Percentiles rank a stretch among this genome's conserved stretches.
These are phyloP conservation scores for Caenorhabditis panamensis DNA, from an alignment of 2,888 invertebrate species.

Conservation along the genomic window DNA sequence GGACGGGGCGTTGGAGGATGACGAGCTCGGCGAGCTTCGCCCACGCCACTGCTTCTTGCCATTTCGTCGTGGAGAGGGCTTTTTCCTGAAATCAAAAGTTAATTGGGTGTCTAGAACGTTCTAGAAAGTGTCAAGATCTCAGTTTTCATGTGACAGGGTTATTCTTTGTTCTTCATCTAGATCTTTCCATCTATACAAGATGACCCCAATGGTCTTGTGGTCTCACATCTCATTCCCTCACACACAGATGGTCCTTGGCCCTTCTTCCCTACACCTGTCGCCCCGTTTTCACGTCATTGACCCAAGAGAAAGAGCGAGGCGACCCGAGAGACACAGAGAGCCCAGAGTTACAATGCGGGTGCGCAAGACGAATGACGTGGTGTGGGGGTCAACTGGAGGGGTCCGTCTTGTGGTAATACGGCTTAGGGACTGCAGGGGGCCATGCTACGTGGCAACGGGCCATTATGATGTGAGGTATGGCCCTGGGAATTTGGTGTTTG, in stretches of 20 bases:
- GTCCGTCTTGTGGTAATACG: too few species aligned
- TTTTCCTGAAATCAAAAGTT: slow-evolving; percentile 58
- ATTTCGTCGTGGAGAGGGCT: slow-evolving; percentile 46
- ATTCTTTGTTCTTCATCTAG: neutral
- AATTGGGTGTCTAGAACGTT: neutral
- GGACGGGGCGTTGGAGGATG: slow-evolving; percentile 37
- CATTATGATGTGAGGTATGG: too few species aligned
- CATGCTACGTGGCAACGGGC: too few species aligned
- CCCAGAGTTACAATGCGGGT: too few species aligned
- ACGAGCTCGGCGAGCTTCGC: slow-evolving; percentile 58
- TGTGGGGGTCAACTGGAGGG: neutral
- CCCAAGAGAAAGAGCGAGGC: neutral
- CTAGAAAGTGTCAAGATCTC: neutral
- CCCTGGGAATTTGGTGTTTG: too few species aligned
- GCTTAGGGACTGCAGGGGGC: too few species aligned
- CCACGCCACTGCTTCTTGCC: slow-evolving; percentile 65
- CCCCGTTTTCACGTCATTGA: neutral
- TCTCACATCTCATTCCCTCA: too few species aligned
- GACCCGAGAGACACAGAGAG: neutral
- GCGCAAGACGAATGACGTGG: neutral
- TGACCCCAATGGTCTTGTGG: too few species aligned
- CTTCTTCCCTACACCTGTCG: neutral
- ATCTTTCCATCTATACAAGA: too few species aligned
- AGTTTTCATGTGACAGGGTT: neutral
- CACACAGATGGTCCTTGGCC: neutral